Percentiles rank a stretch among this genome's conserved stretches.
phyloP scores from a whole-genome alignment of 1,140 invertebrate genomes.

The Archivesica marissinica region DNA sequence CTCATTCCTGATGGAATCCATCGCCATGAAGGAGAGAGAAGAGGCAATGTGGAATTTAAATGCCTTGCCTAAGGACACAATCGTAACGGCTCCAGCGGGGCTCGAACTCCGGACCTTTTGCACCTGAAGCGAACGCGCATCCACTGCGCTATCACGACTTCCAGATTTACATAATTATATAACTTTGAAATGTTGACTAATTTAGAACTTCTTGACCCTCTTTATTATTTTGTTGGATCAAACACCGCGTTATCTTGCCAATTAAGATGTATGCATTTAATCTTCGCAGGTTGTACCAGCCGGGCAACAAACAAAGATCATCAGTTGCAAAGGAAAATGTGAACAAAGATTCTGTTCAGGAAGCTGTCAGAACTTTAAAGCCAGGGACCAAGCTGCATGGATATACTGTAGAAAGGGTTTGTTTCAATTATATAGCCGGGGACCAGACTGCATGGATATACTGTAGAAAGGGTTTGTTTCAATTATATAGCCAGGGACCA shows the following conservation, averaged over 20 bases:
- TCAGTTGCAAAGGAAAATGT: conserved; percentile 34
- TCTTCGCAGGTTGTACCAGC: conserved; percentile 36
- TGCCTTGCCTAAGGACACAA: too few relatives aligned
- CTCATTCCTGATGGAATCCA: too few relatives aligned
- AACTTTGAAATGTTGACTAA: background rate
- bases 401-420: conserved; percentile 79
- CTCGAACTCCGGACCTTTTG: too few relatives aligned
- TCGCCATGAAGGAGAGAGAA: too few relatives aligned
- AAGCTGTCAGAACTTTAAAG: conserved; percentile 68
- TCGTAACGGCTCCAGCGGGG: too few relatives aligned
- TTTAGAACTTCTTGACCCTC: background rate
- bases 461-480: too few relatives aligned
- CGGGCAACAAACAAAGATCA: background rate
- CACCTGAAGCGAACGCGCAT: too few relatives aligned
- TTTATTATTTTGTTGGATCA: background rate
- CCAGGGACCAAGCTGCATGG: conserved; percentile 78
- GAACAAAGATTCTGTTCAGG: conserved; percentile 52
- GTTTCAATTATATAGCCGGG: too few relatives aligned
- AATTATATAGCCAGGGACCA: too few relatives aligned
- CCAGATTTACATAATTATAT: background rate
- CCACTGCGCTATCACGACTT: too few relatives aligned
- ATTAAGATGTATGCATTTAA: background rate
- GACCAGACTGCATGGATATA: too few relatives aligned
- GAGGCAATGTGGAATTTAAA: too few relatives aligned
- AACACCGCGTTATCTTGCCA: background rate